phyloP scores from a whole-genome alignment of 2,888 invertebrate genomes.

The Spodoptera littoralis region DNA sequence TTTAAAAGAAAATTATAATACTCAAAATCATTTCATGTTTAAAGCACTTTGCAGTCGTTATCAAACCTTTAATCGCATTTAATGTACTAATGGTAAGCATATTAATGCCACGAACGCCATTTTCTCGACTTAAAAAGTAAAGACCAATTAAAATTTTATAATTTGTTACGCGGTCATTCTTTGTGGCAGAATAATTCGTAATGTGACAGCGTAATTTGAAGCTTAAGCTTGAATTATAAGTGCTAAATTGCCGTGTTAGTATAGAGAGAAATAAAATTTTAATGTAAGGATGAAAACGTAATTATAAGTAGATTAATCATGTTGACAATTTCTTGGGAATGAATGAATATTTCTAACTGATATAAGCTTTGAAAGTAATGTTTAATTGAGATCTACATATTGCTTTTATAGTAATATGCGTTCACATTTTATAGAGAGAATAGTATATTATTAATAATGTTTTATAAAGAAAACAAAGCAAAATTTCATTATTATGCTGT shows the following conservation, averaged over 20 bases:
- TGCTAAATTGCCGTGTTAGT: constrained; percentile 7
- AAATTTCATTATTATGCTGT: too few species aligned
- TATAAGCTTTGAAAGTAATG: too few species aligned
- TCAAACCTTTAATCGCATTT: constrained; percentile 24
- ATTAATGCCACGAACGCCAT: constrained; percentile 37
- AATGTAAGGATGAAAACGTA: constrained; percentile 20
- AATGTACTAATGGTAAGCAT: constrained; percentile 18
- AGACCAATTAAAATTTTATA: constrained; percentile 51
- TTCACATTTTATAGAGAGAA: too few species aligned
- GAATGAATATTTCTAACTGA: not conserved
- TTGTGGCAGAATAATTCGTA: constrained; percentile 13
- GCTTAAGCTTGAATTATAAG: constrained; percentile 4
- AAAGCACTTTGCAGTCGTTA: constrained; percentile 14
- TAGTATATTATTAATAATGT: too few species aligned
- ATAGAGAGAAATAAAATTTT: constrained; percentile 4
- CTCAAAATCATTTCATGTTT: constrained; percentile 27
- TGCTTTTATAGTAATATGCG: too few species aligned
- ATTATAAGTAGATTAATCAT: constrained; percentile 43
- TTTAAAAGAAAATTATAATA: not conserved
- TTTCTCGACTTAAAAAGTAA: constrained; percentile 35
- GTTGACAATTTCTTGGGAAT: constrained; percentile 22
- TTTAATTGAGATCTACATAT: too few species aligned
- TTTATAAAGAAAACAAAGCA: too few species aligned
- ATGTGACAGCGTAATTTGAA: constrained; percentile 11
- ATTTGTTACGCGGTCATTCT: constrained; percentile 36